phyloP scores from a whole-genome alignment of 2,113 vertebrate species.

The Hippocampus mohnikei region DNA sequence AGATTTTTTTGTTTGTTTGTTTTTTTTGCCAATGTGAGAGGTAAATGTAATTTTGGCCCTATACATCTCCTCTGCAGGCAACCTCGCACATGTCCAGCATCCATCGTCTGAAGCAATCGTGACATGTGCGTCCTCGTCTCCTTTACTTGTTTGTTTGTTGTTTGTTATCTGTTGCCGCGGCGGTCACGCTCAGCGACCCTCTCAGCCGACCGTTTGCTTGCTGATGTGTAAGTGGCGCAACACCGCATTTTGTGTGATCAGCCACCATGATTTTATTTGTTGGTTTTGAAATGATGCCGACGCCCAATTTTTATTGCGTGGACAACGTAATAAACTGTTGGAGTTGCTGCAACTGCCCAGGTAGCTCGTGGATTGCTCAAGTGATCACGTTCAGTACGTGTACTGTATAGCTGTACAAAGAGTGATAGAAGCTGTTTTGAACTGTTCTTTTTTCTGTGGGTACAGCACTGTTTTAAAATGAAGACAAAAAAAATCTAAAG shows the following conservation, averaged over 20 bases:
- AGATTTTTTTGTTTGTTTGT: too few relatives aligned
- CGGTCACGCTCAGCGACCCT: slow-evolving; percentile 4
- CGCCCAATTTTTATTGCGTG: slow-evolving; percentile 66
- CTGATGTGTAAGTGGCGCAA: slow-evolving; percentile 50
- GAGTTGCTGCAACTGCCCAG: slow-evolving; percentile 70
- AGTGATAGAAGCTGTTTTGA: slow-evolving; percentile 68
- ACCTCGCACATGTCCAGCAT: not conserved
- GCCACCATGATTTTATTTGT: slow-evolving; percentile 35
- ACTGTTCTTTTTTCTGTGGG: slow-evolving; percentile 71
- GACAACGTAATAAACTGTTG: slow-evolving; percentile 67
- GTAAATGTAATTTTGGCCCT: too few relatives aligned
- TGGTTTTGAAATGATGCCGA: slow-evolving; percentile 30
- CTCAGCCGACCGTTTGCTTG: slow-evolving; percentile 37
- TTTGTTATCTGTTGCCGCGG: slow-evolving; percentile 38
- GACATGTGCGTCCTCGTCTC: slow-evolving; percentile 47
- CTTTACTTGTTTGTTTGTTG: slow-evolving; percentile 22
- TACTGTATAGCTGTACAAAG: slow-evolving; percentile 76
- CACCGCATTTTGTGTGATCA: slow-evolving; percentile 62
- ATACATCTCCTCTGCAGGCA: not conserved
- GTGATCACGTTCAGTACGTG: slow-evolving; percentile 66
- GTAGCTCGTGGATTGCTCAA: slow-evolving; percentile 74
- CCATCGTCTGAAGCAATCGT: not conserved
- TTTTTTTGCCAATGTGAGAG: too few relatives aligned
- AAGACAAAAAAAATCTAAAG: slow-evolving; percentile 43
- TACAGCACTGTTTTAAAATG: slow-evolving; percentile 80